Conservation (phyloP, 1,140 invertebrate genomes). For the Cotesia chilonis region DNA sequence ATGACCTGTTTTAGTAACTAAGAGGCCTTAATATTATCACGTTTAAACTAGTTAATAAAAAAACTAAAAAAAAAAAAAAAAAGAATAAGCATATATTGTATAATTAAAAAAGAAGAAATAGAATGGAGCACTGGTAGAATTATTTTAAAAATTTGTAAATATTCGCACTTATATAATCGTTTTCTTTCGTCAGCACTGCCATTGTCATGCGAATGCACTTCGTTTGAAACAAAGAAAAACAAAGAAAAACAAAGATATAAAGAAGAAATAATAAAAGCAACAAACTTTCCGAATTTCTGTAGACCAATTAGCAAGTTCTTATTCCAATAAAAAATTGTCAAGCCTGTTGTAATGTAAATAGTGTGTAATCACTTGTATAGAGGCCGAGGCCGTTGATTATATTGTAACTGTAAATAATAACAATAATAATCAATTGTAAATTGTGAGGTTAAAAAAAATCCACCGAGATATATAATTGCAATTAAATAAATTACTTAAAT, state of each 20-base stretch:
- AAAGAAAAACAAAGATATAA: constrained; percentile 3
- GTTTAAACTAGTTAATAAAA: constrained; percentile 47
- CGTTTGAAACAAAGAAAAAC: neutral
- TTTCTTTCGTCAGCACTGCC: constrained; percentile 16
- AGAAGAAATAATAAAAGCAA: neutral
- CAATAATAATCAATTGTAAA: constrained; percentile 28
- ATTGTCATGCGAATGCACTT: constrained; percentile 6
- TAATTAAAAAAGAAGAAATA: constrained; percentile 13
- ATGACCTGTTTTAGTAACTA: constrained; percentile 63
- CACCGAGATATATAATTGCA: neutral
- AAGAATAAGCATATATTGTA: constrained; percentile 25
- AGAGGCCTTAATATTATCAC: constrained; percentile 63
- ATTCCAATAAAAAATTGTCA: neutral
- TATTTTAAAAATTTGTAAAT: constrained; percentile 24
- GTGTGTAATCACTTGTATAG: constrained; percentile 27
- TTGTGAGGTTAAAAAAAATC: constrained; percentile 21
- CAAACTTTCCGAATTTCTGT: constrained; percentile 31
- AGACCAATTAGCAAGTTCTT: constrained; percentile 18
- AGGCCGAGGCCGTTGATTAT: constrained; percentile 13
- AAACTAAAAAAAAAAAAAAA: constrained; percentile 35
- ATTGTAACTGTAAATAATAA: constrained; percentile 13
- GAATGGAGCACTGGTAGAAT: constrained; percentile 5
- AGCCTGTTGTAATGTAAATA: constrained; percentile 26
- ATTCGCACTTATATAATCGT: constrained; percentile 10
- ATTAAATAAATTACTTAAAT: neutral